Conservation (phyloP, 2,113 vertebrate genomes). For the Pelvicachromis taeniatus region DNA sequence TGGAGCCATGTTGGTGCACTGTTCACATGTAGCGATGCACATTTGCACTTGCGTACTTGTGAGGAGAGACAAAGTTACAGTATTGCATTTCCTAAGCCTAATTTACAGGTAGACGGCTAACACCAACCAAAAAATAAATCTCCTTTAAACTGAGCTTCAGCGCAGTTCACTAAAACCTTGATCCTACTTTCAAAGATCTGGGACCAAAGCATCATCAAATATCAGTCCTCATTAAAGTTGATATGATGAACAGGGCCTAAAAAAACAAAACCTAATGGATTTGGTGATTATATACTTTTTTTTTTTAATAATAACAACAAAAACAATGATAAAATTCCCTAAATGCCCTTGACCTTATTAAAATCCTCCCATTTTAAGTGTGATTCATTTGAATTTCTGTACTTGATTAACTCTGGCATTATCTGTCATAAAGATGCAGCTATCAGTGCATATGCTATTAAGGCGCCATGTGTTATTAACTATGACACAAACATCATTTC, state of each 20-base stretch:
- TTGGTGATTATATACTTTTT: not conserved
- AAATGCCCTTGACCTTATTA: rapidly evolving
- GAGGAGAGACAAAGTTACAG: not conserved
- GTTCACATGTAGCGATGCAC: not conserved
- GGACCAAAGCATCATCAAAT: not conserved
- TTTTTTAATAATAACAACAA: not conserved
- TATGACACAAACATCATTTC: not conserved
- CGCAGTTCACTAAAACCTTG: not conserved
- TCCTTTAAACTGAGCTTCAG: not conserved
- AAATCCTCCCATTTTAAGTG: not conserved
- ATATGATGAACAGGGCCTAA: not conserved
- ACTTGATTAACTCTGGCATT: not conserved
- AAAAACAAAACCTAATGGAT: not conserved
- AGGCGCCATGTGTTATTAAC: not conserved
- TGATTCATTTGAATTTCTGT: not conserved
- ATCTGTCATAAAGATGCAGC: not conserved
- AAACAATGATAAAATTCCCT: not conserved
- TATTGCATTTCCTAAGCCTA: not conserved
- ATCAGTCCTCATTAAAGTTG: not conserved
- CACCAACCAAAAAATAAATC: not conserved
- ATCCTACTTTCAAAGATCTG: not conserved
- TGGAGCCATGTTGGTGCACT: not conserved
- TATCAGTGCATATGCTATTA: not conserved
- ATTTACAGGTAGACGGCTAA: not conserved
- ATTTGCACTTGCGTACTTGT: not conserved